phyloP scores from a whole-genome alignment of 2,113 vertebrate species.

The Cololabis saira region DNA sequence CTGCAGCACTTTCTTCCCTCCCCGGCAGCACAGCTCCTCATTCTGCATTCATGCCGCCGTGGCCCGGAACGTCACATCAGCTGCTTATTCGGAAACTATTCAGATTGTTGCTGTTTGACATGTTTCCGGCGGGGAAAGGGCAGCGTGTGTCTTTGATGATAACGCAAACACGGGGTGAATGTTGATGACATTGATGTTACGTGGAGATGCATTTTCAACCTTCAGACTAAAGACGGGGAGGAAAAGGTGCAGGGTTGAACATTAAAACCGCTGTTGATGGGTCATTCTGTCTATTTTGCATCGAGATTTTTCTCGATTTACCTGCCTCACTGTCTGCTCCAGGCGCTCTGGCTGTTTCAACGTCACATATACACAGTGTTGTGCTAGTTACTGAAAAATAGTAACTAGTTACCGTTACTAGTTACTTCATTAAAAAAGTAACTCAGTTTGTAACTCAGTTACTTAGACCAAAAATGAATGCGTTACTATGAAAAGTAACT shows the following conservation, averaged over 20 bases:
- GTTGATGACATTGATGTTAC: slow-evolving; percentile 20
- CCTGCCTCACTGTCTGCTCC: no score
- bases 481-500: no score
- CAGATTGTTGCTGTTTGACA: slow-evolving; percentile 46
- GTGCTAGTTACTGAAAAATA: no score
- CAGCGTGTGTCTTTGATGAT: slow-evolving; percentile 38
- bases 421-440: no score
- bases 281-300: slow-evolving; percentile 4
- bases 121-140: slow-evolving; percentile 19
- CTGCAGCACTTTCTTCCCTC: slow-evolving; percentile 47
- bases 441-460: no score
- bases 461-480: no score
- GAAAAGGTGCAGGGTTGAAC: slow-evolving; percentile 7
- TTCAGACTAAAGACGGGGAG: slow-evolving; percentile 32
- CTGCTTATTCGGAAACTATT: slow-evolving; percentile 40
- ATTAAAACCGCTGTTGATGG: slow-evolving; percentile 17
- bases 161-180: slow-evolving; percentile 39
- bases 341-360: no score
- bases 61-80: slow-evolving; percentile 31
- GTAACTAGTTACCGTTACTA: no score
- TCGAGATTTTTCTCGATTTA: neutral
- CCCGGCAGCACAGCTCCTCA: slow-evolving; percentile 26
- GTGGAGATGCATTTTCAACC: slow-evolving; percentile 51
- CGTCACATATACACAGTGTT: no score
- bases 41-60: slow-evolving; percentile 58